phyloP scores from a whole-genome alignment of 1,140 invertebrate species.

The Acromyrmex echinatior region DNA sequence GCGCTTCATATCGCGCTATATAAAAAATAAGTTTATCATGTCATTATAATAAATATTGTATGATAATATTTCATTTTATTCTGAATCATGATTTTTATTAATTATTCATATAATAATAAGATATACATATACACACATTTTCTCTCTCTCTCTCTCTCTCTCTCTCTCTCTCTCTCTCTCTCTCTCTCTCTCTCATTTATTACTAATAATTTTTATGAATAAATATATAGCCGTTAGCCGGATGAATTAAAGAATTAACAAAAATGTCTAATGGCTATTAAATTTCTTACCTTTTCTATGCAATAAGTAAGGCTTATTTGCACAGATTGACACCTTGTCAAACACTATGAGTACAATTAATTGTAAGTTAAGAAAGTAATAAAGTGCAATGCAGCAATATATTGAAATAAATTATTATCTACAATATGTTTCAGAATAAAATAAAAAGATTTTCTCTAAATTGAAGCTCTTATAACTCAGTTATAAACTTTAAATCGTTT shows the following conservation, averaged over 20 bases:
- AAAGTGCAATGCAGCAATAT: background rate
- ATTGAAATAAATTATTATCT: background rate
- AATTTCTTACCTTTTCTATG: conserved; percentile 49
- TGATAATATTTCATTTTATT: background rate
- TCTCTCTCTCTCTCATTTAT: background rate
- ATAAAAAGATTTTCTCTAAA: background rate
- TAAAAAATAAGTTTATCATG: background rate
- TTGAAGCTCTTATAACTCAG: background rate
- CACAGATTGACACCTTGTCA: background rate
- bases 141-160: background rate
- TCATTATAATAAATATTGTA: background rate
- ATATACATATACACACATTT: background rate
- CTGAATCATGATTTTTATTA: background rate
- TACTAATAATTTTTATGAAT: background rate
- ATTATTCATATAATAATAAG: background rate
- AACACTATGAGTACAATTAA: background rate
- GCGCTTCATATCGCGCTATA: background rate
- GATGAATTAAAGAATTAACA: background rate
- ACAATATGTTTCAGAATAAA: background rate
- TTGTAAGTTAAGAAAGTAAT: background rate
- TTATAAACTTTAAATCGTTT: background rate
- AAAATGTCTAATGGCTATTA: background rate
- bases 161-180: too few relatives aligned
- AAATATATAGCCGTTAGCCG: background rate
- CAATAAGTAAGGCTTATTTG: conserved; percentile 17